Conservation (phyloP, 1,140 invertebrate species). For the Temnothorax nylanderi region DNA sequence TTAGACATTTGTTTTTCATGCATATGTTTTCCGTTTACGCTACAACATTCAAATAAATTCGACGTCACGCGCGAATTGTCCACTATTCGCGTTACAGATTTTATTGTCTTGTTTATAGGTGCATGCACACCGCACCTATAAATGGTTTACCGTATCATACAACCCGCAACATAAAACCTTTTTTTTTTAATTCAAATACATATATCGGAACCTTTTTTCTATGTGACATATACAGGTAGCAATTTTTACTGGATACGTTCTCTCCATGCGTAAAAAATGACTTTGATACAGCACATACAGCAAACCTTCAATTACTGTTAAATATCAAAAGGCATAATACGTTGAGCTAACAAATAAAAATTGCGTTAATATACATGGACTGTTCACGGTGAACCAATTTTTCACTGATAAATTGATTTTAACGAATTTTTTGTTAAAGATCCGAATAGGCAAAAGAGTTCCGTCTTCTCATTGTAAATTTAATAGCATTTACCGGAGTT, state of each 20-base stretch:
- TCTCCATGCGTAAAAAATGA: not conserved
- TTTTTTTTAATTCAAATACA: constrained; percentile 29
- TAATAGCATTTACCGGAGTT: not conserved
- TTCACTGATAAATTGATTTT: not conserved
- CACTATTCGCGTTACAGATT: constrained; percentile 71
- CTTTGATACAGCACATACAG: constrained; percentile 13
- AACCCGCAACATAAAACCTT: constrained; percentile 19
- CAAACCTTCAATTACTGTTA: constrained; percentile 18
- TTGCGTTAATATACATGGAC: not conserved
- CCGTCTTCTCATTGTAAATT: not conserved
- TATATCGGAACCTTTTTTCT: constrained; percentile 28
- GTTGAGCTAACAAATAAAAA: not conserved
- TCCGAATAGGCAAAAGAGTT: not conserved
- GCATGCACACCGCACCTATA: constrained; percentile 29
- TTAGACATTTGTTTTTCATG: constrained; percentile 62
- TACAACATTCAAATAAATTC: constrained; percentile 61
- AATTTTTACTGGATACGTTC: constrained; percentile 23
- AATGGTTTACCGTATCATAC: constrained; percentile 38
- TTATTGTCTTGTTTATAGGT: constrained; percentile 69
- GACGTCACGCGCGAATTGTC: constrained; percentile 49
- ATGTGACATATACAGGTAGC: constrained; percentile 3
- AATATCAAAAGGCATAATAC: not conserved
- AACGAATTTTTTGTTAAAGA: not conserved
- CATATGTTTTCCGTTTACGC: constrained; percentile 14
- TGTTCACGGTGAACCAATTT: not conserved